These are phyloP conservation scores for Camelus dromedarius DNA, from an alignment of 2,113 vertebrate species.

Conservation along the genomic window DNA sequence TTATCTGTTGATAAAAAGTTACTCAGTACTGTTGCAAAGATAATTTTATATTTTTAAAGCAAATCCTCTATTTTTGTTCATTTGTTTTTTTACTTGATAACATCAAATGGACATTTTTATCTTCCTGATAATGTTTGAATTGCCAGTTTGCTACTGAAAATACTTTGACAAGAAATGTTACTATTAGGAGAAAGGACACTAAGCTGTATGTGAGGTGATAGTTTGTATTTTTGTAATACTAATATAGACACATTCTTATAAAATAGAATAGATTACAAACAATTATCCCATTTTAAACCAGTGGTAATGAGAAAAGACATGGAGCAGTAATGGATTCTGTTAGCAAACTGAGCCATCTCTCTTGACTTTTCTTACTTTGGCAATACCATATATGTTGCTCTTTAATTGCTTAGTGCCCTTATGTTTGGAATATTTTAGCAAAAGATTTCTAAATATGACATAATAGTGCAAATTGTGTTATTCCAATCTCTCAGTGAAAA, in stretches of 20 bases:
- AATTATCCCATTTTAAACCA: neutral
- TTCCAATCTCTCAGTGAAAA: neutral
- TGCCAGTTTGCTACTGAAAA: neutral
- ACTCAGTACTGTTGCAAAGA: neutral
- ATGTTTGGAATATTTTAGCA: neutral
- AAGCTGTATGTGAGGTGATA: neutral
- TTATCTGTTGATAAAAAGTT: neutral
- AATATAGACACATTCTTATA: neutral
- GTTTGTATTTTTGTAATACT: neutral
- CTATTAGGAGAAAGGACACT: neutral
- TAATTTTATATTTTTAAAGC: constrained; percentile 18
- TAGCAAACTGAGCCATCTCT: neutral
- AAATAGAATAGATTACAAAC: neutral
- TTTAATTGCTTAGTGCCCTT: neutral
- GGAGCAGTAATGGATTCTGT: neutral
- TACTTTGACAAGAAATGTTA: neutral
- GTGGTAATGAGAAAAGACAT: neutral
- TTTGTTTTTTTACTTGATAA: neutral
- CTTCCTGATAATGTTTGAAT: neutral
- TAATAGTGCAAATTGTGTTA: neutral
- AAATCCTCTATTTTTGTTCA: neutral
- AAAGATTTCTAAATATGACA: neutral
- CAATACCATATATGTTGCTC: neutral
- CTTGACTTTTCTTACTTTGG: neutral
- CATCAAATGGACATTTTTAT: neutral